Evolutionary conservation across 2,113 vertebrate genomes (phyloP), one percentile per base, ranked within the genome.

Genomic region (Cichladusa arquata): DNA sequence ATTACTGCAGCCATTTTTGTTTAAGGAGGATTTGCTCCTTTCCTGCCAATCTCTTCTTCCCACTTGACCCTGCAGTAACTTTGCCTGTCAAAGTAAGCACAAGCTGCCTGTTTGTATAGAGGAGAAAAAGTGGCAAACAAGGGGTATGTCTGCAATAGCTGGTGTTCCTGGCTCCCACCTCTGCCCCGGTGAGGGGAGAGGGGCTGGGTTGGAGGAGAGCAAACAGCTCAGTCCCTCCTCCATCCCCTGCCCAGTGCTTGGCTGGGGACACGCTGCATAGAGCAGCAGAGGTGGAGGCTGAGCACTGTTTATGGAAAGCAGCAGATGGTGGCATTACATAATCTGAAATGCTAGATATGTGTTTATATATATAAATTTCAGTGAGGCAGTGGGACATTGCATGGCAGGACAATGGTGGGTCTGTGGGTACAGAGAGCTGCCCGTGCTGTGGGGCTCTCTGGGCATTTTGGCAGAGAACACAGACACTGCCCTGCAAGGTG

Each of bases 291-390:
- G 69, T 92, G 76, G 67, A 42, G 42, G 18, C 57, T 29, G 58
- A 94, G 33, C 33, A 19, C 42, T 91, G 80, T 92, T 86, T 65
- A 58, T 78, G 57, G 47, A 81, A 92, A 92, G 86, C 84, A 91
- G 83, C 92, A 96, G 96, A 94, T 95, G 95, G 95, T 92, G 58
- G 64, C 72, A 83, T 96, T 95, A 90, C 54, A 73, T 90, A 82
- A 95, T 61, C 50, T 48, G 61, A 66, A 83, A 66, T 34, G 72
- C 34, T 86, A 33, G 64, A 44, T 48, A 23, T 71, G 19, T 47
- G 3, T 48, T 3, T 28, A 8, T 36, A 11, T 69, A 12, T 44
- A 73, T n/a, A 36, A 3, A 4, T 69, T 64, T 82, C 80, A 61
- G 19, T 5, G 28, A 64, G 86, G 67, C 65, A 62, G 24, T 4